Evolutionary conservation across 1,140 invertebrate genomes (phyloP), one percentile per base, ranked within the genome.

Genomic region (Anastrepha obliqua): DNA sequence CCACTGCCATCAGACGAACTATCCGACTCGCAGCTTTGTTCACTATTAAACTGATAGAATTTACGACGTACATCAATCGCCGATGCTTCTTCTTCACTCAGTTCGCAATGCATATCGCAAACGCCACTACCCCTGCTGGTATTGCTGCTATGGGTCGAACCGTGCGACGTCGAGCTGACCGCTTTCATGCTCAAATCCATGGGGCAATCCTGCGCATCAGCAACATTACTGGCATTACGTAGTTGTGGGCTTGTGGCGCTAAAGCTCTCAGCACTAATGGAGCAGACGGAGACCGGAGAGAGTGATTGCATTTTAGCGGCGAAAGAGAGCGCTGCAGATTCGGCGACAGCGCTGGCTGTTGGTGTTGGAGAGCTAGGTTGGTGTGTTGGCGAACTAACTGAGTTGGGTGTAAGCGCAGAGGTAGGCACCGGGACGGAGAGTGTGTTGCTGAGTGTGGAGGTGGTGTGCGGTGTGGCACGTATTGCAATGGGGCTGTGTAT

Each of bases 131-230:
- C 59, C 58, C 20, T 65, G 58, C 60, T 86, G 44, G 70, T 78
- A 17, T 91, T 92, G 90, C 90, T 90, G 78, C 90, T 92, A 85
- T 92, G 90, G 88, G 91, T 74, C 15, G 70, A 74, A 4, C 91
- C 89, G n/a, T 91, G 70, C 17, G 91, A 91, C 3, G 94, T 94
- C 6, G 74, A 20, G 20, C 74, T 81, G 74, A 55, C n/a, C 4
- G 74, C 17, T 90, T 96, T 96, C 93, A 97, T 96, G 11, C 96
- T 96, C 42, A 97, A 93, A 90, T 97, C 97, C 91, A 97, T 97
- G 39, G 97, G 97, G 88, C 96, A 95, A 64, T 97, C 96, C 90
- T 96, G 95, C 95, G 88, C 86, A 8, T 87, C 51, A 59, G 81
- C 58, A 70, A 55, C 62, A 55, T 70, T 60, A 42, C 44, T 87